These are phyloP conservation scores for Ichneumoninae sp. DNA, from an alignment of 2,888 invertebrate genomes.

Conservation along the genomic window DNA sequence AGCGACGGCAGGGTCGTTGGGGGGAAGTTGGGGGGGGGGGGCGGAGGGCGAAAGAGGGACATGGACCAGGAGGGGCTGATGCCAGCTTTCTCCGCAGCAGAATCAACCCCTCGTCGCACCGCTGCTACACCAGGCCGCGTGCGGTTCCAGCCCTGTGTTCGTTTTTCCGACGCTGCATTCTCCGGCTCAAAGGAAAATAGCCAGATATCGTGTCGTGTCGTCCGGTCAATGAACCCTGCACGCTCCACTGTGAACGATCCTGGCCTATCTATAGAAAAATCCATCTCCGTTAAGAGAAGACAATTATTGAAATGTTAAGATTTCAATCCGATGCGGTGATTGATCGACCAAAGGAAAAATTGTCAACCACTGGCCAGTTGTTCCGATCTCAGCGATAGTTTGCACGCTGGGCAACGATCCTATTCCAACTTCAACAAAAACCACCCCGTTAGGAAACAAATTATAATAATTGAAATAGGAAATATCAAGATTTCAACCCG, in stretches of 20 bases:
- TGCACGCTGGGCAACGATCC: too few species aligned
- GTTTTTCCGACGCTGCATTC: slow-evolving; percentile 39
- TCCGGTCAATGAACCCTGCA: slow-evolving; percentile 28
- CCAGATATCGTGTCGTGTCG: slow-evolving; percentile 24
- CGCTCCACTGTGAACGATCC: background rate
- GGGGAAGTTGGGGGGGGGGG: background rate
- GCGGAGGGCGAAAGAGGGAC: slow-evolving; percentile 36
- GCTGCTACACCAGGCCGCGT: slow-evolving; percentile 10
- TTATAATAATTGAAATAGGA: background rate
- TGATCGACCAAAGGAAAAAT: too few species aligned
- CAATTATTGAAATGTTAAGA: background rate
- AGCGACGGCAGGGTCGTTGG: slow-evolving; percentile 36
- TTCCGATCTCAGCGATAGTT: too few species aligned
- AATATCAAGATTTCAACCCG: too few species aligned
- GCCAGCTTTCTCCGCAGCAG: slow-evolving; percentile 55
- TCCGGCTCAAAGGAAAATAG: slow-evolving; percentile 28
- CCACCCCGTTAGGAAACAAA: background rate
- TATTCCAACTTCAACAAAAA: background rate
- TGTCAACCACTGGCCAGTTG: too few species aligned
- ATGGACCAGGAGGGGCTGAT: slow-evolving; percentile 41
- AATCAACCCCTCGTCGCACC: slow-evolving; percentile 44
- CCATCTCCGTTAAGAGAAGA: too few species aligned
- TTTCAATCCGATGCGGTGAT: too few species aligned
- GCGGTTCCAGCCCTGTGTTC: slow-evolving; percentile 29
- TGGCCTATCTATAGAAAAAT: too few species aligned